Base-by-base conservation (phyloP, 1,140 invertebrate species). In the Paraescarpia echinospica region DNA sequence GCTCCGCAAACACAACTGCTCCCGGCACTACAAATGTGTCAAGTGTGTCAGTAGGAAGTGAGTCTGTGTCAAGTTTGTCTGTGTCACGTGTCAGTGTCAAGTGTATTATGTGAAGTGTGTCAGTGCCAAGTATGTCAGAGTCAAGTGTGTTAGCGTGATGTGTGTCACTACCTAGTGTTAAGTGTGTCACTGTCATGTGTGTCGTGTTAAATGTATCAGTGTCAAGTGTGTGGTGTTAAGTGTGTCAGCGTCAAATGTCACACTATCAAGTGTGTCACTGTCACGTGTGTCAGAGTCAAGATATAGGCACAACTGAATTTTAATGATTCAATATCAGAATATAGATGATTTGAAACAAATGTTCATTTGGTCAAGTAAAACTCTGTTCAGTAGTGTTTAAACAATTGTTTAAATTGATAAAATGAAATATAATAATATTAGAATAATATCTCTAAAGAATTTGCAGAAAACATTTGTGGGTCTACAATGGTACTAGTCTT, bases 1-100 rank as follows among this genome's bases (percentile, higher is more conserved):
- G 97, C 96, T 99, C 98, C 4, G 98, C 98, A 94, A 98, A 97
- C 33, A 98, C 95, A 92, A 98, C 97, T 1, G 97, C 97, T 77
- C 97, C 97, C 92, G 97, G 96, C 2, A 97, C 97, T 95, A 93
- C 77, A 94, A 94, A 91, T 88, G 91, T 51, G 59, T 18, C 18
- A 31, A 31, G 8, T 27, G 59, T 77, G 59, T 77, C 59, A 77
- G 41, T 41, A 41, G 41, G 41, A 41, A 41, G 41, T 41, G 41
- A 41, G 4, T 41, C 41, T 88, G 91, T 51, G 59, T 18, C 18
- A 31, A 31, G 8, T 27, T n/a, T 27, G 22, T 89, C 22, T 89
- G 22, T 89, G 22, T 89, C 88, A 89, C 12, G 59, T 77, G 59
- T 77, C 59, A 77, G 41, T 41, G 12, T 4, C 4, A 41, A 41